Evolutionary conservation across 1,140 invertebrate species (phyloP).

Genomic region (Hirudo medicinalis): DNA sequence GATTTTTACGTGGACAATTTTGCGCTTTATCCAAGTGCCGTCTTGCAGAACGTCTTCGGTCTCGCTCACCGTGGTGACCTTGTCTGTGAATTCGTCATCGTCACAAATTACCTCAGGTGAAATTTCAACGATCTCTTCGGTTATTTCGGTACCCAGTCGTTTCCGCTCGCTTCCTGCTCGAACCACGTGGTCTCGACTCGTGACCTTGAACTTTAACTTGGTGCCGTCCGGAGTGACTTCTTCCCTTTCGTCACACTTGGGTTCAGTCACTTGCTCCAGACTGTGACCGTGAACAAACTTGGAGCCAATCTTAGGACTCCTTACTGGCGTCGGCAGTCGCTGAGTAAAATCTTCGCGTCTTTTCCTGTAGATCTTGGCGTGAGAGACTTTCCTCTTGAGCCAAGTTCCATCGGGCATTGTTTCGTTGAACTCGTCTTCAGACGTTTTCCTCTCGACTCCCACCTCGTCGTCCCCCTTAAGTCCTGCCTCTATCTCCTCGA

Average conservation of each 20-base stretch:
- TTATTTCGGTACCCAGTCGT: constrained; percentile 12
- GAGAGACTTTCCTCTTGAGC: constrained; percentile 22
- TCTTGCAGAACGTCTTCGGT: not conserved
- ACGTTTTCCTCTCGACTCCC: constrained; percentile 9
- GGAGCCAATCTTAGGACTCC: not conserved
- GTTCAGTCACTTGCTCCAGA: not conserved
- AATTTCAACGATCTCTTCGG: constrained; percentile 14
- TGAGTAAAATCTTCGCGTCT: not conserved
- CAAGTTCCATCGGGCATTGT: constrained; percentile 30
- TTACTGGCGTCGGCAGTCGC: not conserved
- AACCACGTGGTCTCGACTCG: not conserved
- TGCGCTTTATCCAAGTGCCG: constrained; percentile 14
- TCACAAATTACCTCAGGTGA: constrained; percentile 4
- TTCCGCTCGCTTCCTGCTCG: not conserved
- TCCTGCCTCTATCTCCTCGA: constrained; percentile 14
- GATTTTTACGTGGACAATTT: not conserved
- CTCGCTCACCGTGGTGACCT: constrained; percentile 8
- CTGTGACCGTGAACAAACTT: too few species aligned
- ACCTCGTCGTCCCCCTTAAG: not conserved
- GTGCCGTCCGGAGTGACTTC: constrained; percentile 32
- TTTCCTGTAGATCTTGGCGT: not conserved
- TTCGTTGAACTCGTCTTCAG: constrained; percentile 29
- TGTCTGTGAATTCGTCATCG: constrained; percentile 3
- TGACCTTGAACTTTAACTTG: constrained; percentile 20
- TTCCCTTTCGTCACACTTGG: constrained; percentile 25